These are phyloP conservation scores for Ennomos erosarius DNA, from an alignment of 2,888 invertebrate genomes.

Conservation along the genomic window DNA sequence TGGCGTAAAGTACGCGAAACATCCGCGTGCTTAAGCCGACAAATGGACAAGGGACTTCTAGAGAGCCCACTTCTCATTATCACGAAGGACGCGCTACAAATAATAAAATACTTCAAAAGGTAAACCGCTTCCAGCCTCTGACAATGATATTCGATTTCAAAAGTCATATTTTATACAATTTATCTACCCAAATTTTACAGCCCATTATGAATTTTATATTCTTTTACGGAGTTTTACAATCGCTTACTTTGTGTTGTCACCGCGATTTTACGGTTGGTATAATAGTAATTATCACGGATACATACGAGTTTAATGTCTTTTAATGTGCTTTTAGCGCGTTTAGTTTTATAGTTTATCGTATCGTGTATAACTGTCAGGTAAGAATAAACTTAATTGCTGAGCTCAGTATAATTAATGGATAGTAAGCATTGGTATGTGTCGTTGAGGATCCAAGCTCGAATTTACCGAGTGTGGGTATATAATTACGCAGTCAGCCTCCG, in stretches of 20 bases:
- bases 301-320: slow-evolving; percentile 56
- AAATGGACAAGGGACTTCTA: slow-evolving; percentile 50
- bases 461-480: slow-evolving; percentile 39
- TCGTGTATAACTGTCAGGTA: slow-evolving; percentile 22
- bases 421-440: slow-evolving; percentile 34
- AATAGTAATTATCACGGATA: slow-evolving; percentile 59
- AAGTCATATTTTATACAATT: slow-evolving; percentile 70
- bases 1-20: slow-evolving; percentile 58
- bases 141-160: slow-evolving; percentile 63
- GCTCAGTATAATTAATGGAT: slow-evolving; percentile 39
- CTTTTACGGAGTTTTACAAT: slow-evolving; percentile 47
- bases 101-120: slow-evolving; percentile 67
- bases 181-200: slow-evolving; percentile 67
- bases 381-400: slow-evolving; percentile 29
- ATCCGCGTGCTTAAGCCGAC: slow-evolving; percentile 73
- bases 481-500: slow-evolving; percentile 40
- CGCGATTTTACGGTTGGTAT: slow-evolving; percentile 68
- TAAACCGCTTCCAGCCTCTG: slow-evolving; percentile 47
- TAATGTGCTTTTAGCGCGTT: slow-evolving; percentile 56
- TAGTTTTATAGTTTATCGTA: slow-evolving; percentile 30
- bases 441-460: slow-evolving; percentile 41
- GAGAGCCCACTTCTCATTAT: slow-evolving; percentile 59
- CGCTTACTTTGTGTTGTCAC: slow-evolving; percentile 65
- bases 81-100: slow-evolving; percentile 68
- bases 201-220: slow-evolving; percentile 62